Conservation (phyloP, 23 tunicate genomes). For the Trididemnum nubilum region DNA sequence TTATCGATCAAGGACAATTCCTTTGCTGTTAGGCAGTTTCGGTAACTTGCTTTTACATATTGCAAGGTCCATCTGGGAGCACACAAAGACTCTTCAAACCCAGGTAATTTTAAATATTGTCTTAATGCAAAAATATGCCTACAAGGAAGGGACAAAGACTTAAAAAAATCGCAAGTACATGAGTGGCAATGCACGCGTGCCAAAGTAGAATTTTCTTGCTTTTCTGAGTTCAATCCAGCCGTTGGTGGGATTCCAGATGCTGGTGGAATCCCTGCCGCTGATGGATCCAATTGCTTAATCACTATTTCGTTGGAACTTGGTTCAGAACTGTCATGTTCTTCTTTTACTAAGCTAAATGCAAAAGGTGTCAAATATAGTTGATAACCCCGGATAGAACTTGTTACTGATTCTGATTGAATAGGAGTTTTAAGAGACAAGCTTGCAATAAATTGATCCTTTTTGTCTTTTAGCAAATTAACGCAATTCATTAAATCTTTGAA, state of each 20-base stretch:
- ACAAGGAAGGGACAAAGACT: not conserved
- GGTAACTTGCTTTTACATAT: not conserved
- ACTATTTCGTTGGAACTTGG: not conserved
- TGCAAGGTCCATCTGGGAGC: not conserved
- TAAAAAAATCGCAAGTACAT: no score
- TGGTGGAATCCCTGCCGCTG: no score
- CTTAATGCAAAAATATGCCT: not conserved
- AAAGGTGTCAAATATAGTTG: not conserved
- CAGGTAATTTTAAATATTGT: not conserved
- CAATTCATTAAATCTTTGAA: not conserved
- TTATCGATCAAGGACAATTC: not conserved
- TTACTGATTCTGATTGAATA: not conserved
- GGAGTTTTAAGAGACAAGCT: not conserved
- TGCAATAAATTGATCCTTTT: not conserved
- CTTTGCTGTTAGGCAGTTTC: not conserved
- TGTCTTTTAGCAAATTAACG: not conserved
- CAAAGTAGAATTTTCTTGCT: no score
- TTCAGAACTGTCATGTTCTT: not conserved
- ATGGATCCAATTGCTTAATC: not conserved
- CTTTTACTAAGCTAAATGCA: not conserved
- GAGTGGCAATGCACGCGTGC: no score
- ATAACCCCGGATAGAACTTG: not conserved
- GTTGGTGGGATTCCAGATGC: no score
- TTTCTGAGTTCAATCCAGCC: no score
- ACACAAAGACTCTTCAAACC: not conserved